phyloP scores from a whole-genome alignment of 2,888 invertebrate genomes.

The Sthenelais limicola region DNA sequence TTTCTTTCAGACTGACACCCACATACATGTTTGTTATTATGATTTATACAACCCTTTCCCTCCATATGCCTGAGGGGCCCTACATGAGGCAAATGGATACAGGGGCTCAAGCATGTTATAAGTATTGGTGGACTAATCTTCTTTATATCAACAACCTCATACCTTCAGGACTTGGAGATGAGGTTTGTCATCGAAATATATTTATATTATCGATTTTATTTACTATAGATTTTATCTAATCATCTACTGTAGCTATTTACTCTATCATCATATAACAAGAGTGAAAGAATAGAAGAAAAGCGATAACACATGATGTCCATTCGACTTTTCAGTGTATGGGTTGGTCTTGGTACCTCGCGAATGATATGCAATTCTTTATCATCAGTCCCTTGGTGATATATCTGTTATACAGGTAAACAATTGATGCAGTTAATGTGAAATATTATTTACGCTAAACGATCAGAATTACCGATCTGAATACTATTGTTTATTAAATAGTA shows the following conservation, averaged over 20 bases:
- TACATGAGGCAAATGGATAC: slow-evolving; percentile 46
- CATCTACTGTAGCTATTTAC: no score
- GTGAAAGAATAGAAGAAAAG: no score
- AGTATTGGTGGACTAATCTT: slow-evolving; percentile 60
- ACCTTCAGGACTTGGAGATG: background rate
- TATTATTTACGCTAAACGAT: background rate
- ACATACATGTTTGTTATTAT: slow-evolving; percentile 60
- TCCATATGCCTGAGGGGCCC: slow-evolving; percentile 58
- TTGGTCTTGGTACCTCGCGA: slow-evolving; percentile 40
- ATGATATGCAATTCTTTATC: slow-evolving; percentile 45
- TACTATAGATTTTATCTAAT: background rate
- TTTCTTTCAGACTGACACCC: slow-evolving; percentile 56
- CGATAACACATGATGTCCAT: no score
- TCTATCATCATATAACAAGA: no score
- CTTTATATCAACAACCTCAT: slow-evolving; percentile 61
- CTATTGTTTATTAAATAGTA: background rate
- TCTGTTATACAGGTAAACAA: slow-evolving; percentile 40
- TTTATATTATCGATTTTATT: background rate
- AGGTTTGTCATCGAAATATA: slow-evolving; percentile 5
- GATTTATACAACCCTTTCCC: slow-evolving; percentile 56
- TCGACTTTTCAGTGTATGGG: slow-evolving; percentile 37
- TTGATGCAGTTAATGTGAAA: no score
- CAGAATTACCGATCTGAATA: background rate
- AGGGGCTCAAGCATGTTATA: slow-evolving; percentile 48
- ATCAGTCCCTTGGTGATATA: slow-evolving; percentile 41